A percentile compares a stretch with the other conserved stretches of the same genome.
These are phyloP conservation scores for Liolophura sinensis DNA, from an alignment of 1,140 invertebrate genomes.

Conservation along the genomic window DNA sequence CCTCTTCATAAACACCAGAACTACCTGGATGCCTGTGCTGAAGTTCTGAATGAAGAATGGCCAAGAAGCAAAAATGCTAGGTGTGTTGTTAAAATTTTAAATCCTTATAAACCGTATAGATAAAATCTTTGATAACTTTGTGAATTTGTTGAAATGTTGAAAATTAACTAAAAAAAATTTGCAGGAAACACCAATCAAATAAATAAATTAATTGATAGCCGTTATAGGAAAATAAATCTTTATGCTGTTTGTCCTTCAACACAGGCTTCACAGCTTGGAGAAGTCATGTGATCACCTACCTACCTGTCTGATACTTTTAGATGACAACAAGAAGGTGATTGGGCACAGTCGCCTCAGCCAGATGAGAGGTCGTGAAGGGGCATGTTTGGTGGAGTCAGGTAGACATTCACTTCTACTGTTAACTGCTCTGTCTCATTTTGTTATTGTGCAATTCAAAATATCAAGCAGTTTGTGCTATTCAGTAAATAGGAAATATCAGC, in stretches of 20 bases:
- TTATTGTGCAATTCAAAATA: no score
- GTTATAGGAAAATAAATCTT: no score
- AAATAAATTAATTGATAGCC: no score
- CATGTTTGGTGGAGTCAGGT: slow-evolving; percentile 54
- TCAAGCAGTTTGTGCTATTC: neutral
- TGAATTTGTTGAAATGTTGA: no score
- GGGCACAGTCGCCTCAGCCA: slow-evolving; percentile 46
- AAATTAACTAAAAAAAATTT: no score
- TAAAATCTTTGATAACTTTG: no score
- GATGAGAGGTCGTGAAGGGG: slow-evolving; percentile 35
- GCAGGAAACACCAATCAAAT: no score
- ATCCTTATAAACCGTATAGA: no score
- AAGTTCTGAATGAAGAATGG: slow-evolving; percentile 50
- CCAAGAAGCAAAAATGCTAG: slow-evolving; percentile 45
- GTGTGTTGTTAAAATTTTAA: slow-evolving; percentile 15
- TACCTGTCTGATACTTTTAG: slow-evolving; percentile 37
- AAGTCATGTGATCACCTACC: slow-evolving; percentile 47
- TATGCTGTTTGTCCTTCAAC: neutral
- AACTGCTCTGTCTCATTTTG: neutral
- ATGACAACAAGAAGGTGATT: slow-evolving; percentile 28
- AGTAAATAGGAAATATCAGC: neutral
- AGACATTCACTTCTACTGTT: neutral
- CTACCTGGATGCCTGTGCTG: slow-evolving; percentile 33
- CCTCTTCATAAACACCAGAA: slow-evolving; percentile 39
- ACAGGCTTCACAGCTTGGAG: slow-evolving; percentile 43